phyloP scores from a whole-genome alignment of 2,797 vertebrate genomes.

The Chrysocyon brachyurus region DNA sequence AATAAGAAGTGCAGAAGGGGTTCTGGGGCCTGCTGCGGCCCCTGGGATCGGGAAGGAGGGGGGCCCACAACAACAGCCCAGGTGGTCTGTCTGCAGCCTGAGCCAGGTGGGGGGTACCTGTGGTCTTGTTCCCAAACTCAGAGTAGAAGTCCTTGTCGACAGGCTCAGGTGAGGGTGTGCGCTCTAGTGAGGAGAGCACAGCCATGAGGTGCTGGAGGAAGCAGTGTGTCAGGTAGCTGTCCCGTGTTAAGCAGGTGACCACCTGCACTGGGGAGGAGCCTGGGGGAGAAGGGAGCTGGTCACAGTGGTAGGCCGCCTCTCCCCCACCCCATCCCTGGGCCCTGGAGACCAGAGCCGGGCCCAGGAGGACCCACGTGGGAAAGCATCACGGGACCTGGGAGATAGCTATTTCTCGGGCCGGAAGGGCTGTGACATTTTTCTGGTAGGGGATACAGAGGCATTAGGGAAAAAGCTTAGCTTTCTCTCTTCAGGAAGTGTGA shows the following conservation, averaged over 20 bases:
- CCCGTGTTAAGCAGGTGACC: slow-evolving; percentile 95
- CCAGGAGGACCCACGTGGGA: neutral
- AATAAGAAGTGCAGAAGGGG: neutral
- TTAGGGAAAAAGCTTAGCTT: slow-evolving; percentile 80
- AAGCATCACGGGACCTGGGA: neutral
- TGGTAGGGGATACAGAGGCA: slow-evolving; percentile 70
- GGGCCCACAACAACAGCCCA: neutral
- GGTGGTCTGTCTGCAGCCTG: neutral
- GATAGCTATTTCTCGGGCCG: slow-evolving; percentile 23
- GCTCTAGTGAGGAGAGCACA: slow-evolving; percentile 94
- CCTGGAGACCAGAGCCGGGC: neutral
- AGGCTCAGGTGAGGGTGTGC: slow-evolving; percentile 95
- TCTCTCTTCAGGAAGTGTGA: slow-evolving; percentile 83
- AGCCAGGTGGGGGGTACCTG: slow-evolving; percentile 88
- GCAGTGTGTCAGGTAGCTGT: slow-evolving; percentile 95
- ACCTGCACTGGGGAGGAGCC: slow-evolving; percentile 94
- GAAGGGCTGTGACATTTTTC: slow-evolving; percentile 78
- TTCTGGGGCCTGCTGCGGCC: neutral
- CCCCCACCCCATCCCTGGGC: neutral
- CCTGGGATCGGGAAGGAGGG: neutral
- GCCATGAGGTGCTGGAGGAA: slow-evolving; percentile 98
- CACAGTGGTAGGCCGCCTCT: neutral
- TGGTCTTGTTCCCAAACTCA: slow-evolving; percentile 95
- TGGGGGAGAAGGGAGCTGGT: slow-evolving; percentile 80
- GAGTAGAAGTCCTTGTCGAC: slow-evolving; percentile 98